Evolutionary conservation across 2,888 invertebrate genomes (phyloP).

Genomic region (Alcis repandata): DNA sequence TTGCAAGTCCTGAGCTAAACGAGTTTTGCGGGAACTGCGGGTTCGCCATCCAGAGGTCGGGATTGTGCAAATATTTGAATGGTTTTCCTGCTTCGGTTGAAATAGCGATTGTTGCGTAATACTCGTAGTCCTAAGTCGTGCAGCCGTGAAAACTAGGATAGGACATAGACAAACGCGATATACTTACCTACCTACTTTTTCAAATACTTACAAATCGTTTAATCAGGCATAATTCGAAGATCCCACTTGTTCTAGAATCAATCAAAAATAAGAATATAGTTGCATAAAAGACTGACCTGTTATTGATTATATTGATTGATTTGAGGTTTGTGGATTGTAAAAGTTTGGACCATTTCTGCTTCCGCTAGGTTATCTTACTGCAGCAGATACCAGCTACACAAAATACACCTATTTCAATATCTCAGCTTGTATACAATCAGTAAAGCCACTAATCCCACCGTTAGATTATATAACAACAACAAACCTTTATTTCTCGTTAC

Average conservation of each 20-base stretch:
- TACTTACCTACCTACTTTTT: not conserved
- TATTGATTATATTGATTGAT: too few species aligned
- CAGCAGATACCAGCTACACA: too few species aligned
- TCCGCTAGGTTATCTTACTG: too few species aligned
- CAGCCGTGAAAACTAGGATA: not conserved
- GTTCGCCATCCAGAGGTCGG: slow-evolving; percentile 72
- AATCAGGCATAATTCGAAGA: too few species aligned
- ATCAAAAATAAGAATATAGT: too few species aligned
- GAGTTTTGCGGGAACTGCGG: slow-evolving; percentile 72
- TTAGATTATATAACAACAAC: not conserved
- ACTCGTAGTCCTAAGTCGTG: slow-evolving; percentile 16
- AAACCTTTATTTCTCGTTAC: not conserved
- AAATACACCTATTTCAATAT: too few species aligned
- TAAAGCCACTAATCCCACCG: not conserved
- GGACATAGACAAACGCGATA: not conserved
- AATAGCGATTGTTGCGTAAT: slow-evolving; percentile 53
- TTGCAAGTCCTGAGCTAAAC: slow-evolving; percentile 66
- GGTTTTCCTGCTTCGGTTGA: slow-evolving; percentile 69
- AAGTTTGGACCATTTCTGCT: too few species aligned
- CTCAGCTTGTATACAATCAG: too few species aligned
- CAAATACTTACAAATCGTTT: too few species aligned
- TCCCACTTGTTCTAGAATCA: too few species aligned
- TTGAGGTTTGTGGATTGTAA: too few species aligned
- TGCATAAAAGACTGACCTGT: too few species aligned
- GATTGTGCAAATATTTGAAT: slow-evolving; percentile 79